Conservation (phyloP, 2,888 invertebrate species). For the Odontocerum albicorne region DNA sequence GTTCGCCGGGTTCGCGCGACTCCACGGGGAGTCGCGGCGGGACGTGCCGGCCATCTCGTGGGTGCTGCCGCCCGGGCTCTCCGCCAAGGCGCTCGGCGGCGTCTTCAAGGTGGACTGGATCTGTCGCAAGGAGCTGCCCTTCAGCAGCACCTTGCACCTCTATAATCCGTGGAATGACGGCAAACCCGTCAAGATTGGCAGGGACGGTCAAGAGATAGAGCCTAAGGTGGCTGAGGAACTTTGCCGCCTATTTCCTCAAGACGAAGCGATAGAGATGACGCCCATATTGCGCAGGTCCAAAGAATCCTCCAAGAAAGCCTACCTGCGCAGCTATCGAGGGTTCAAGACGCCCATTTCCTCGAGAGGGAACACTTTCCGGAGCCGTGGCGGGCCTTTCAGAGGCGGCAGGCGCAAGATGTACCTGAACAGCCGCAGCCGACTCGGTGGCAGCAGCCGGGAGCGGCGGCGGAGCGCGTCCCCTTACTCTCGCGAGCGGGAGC, state of each 20-base stretch:
- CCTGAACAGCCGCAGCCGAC: conserved; percentile 64
- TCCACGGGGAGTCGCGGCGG: conserved; percentile 85
- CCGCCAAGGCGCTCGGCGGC: conserved; percentile 90
- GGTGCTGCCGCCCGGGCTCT: conserved; percentile 92
- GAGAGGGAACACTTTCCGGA: conserved; percentile 55
- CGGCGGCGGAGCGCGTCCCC: conserved; percentile 59
- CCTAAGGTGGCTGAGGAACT: conserved; percentile 93
- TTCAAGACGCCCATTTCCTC: conserved; percentile 54
- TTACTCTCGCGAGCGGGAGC: conserved; percentile 46
- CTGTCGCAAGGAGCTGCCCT: conserved; percentile 90
- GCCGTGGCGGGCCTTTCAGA: conserved; percentile 52
- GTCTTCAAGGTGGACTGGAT: conserved; percentile 98
- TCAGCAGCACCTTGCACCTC: conserved; percentile 87
- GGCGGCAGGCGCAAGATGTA: conserved; percentile 63
- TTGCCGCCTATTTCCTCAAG: conserved; percentile 91
- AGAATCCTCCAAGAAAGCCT: conserved; percentile 71
- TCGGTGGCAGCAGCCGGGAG: conserved; percentile 46
- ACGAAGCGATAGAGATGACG: conserved; percentile 87
- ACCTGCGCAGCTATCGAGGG: conserved; percentile 52
- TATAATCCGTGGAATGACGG: conserved; percentile 99
- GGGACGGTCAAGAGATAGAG: conserved; percentile 98
- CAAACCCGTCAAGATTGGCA: conserved; percentile 97
- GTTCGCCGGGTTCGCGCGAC: conserved; percentile 91
- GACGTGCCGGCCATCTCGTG: conserved; percentile 90
- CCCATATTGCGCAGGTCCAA: conserved; percentile 84